Percentiles rank a stretch among this genome's conserved stretches.
phyloP scores from a whole-genome alignment of 2,888 invertebrate species.

The Drosophila dives region DNA sequence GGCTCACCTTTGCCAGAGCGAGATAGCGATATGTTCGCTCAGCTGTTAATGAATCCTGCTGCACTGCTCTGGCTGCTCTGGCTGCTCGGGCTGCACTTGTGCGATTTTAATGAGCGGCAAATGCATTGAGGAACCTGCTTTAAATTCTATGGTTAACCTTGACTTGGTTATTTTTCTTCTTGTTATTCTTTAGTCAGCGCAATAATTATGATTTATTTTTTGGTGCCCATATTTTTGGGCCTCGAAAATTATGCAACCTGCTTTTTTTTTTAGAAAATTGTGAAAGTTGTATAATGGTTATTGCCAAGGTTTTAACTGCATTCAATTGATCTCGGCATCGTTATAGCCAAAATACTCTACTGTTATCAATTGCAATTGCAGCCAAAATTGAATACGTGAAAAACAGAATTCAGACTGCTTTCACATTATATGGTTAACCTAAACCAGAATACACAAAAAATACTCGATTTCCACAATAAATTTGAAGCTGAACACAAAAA shows the following conservation, averaged over 20 bases:
- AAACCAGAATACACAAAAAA: neutral
- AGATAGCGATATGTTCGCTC: constrained; percentile 7
- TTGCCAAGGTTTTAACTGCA: constrained; percentile 46
- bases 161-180: constrained; percentile 44
- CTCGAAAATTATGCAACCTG: constrained; percentile 61
- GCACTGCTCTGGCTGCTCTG: constrained; percentile 13
- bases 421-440: neutral
- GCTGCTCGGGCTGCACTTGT: constrained; percentile 66
- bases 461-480: neutral
- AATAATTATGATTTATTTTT: constrained; percentile 69
- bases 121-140: constrained; percentile 44
- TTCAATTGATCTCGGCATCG: constrained; percentile 18
- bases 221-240: constrained; percentile 31
- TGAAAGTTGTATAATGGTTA: constrained; percentile 49
- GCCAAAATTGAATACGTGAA: constrained; percentile 22
- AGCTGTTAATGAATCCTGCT: constrained; percentile 15
- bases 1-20: constrained; percentile 27
- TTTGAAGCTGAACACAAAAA: neutral
- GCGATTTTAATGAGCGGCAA: constrained; percentile 55
- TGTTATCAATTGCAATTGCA: constrained; percentile 14
- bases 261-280: constrained; percentile 28
- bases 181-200: constrained; percentile 18
- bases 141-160: constrained; percentile 50
- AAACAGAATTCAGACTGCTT: neutral
- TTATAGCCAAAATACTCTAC: constrained; percentile 4